A percentile compares a stretch with the other conserved stretches of the same genome.
Conservation (phyloP, 2,113 vertebrate species). For the Pandion haliaetus region DNA sequence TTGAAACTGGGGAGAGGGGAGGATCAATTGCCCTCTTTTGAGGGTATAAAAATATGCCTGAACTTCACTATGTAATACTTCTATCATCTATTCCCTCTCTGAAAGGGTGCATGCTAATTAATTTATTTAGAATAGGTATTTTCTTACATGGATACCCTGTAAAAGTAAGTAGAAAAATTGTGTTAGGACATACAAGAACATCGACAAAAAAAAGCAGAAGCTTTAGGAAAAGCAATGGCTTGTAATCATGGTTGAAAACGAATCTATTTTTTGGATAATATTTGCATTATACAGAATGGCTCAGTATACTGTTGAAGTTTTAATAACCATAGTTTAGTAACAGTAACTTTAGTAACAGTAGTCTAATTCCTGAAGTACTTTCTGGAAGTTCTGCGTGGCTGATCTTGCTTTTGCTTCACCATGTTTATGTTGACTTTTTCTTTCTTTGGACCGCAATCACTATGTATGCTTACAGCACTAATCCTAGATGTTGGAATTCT, state of each 20-base stretch:
- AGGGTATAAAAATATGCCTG: conserved; percentile 28
- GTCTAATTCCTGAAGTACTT: not conserved
- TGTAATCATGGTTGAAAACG: not conserved
- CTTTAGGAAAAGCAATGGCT: not conserved
- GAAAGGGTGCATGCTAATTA: not conserved
- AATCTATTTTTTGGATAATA: not conserved
- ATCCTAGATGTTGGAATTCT: not conserved
- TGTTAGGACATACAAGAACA: not conserved
- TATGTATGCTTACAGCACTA: not conserved
- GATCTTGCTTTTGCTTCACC: not conserved
- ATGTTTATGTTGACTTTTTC: not conserved
- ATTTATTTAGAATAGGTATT: not conserved
- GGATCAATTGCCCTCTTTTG: conserved; percentile 30
- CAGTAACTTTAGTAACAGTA: not conserved
- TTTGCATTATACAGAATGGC: not conserved
- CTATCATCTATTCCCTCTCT: not conserved
- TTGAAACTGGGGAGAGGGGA: conserved; percentile 23
- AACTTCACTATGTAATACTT: not conserved
- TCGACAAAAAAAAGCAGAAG: not conserved
- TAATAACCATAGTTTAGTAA: not conserved
- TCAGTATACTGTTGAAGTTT: not conserved
- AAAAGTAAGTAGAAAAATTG: not conserved
- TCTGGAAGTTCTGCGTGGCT: not conserved
- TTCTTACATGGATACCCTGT: not conserved
- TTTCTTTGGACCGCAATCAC: not conserved